phyloP scores from a whole-genome alignment of 2,113 vertebrate genomes.

The Caloenas nicobarica region DNA sequence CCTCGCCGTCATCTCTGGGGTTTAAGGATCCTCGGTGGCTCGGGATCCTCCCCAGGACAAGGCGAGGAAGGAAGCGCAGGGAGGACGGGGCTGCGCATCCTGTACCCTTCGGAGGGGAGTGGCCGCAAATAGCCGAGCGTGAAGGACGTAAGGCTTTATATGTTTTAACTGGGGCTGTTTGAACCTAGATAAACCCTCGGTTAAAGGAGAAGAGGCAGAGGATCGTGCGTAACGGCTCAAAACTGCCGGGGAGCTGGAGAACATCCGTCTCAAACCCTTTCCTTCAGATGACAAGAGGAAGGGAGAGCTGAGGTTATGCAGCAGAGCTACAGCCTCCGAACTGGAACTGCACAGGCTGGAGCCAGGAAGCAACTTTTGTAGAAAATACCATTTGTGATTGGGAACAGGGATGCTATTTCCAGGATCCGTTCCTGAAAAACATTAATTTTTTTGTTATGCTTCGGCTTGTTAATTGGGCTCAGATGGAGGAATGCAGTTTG shows the following conservation, averaged over 20 bases:
- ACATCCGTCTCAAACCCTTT: constrained; percentile 4
- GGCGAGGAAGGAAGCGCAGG: constrained; percentile 81
- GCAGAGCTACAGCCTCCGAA: background rate
- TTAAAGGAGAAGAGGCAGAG: background rate
- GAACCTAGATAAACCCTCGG: constrained; percentile 32
- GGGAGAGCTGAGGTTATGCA: constrained; percentile 22
- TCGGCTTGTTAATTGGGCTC: background rate
- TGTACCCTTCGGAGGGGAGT: constrained; percentile 73
- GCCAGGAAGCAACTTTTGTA: background rate
- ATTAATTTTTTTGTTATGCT: background rate
- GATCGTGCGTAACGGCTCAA: background rate
- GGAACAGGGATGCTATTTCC: background rate
- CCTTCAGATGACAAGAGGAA: constrained; percentile 13
- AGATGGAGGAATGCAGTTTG: constrained; percentile 55
- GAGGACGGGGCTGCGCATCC: constrained; percentile 81
- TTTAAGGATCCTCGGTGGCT: background rate
- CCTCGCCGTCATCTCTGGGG: constrained; percentile 24
- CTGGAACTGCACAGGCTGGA: background rate
- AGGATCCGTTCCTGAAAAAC: background rate
- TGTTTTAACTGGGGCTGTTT: constrained; percentile 36
- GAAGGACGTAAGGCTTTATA: constrained; percentile 24
- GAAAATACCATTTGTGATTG: background rate
- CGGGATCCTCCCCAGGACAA: constrained; percentile 74
- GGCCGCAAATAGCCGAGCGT: constrained; percentile 48
- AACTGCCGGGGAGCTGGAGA: background rate